Base-by-base conservation (phyloP, 2,797 vertebrate species). In the Microtus agrestis region DNA sequence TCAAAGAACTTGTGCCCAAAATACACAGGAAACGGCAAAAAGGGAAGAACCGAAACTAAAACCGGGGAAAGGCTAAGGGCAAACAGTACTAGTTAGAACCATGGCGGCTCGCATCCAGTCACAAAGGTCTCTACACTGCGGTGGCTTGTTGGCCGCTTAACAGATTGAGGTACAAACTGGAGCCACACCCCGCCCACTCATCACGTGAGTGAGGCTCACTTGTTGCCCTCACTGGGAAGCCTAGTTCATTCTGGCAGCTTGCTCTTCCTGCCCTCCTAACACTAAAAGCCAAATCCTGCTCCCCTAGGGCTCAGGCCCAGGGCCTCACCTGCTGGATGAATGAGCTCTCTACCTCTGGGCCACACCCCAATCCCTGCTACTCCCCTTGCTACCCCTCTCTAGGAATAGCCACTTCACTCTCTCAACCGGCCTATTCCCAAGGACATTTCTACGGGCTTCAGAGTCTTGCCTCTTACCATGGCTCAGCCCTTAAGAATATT, bases 271-370 rank as follows among this genome's bases (percentile, higher is more conserved):
- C 1, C 4, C 31, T 59, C 46, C 92, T 8, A 5, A 86, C 4
- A 0, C 48, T 3, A 11, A 11, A n/a, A 10, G 40, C 7, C 19
- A 0, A 23, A 3, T 13, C 63, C 51, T 7, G 40, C 12, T 1
- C 8, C 51, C 25, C 9, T 29, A 0, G 0, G 12, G 13, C 37
- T 27, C 13, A 48, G 59, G 29, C 34, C 3, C 13, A n/a, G 40
- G 13, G 82, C 27, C 37, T 34, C 54, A 27, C 15, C 11, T 67
- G n/a, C 51, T 1, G 5, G 27, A 43, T 43, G 40, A 5, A 25
- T 25, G 37, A 63, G 13, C 23, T 15, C 73, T 15, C 10, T 25
- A 9, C 15, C 17, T 14, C 71, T 34, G 15, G 23, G 17, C 71
- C 34, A 37, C 43, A 67, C 40, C 59, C 23, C 27, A 4, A 4